Conservation (phyloP, 35 echinoderm and acorn worm genomes). For the Ptychodera flava region DNA sequence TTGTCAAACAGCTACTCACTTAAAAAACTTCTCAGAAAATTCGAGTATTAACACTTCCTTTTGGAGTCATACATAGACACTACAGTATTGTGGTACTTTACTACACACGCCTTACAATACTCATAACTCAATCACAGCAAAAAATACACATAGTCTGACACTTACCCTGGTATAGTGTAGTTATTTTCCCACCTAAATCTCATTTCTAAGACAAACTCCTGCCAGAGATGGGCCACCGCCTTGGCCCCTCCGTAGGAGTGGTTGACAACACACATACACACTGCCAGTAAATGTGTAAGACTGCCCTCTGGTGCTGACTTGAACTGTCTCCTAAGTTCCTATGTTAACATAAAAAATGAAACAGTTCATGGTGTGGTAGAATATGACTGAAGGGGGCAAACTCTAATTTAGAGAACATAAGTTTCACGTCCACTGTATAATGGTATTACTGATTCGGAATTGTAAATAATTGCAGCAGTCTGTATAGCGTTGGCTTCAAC, state of each 20-base stretch:
- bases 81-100: no score
- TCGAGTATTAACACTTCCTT: no score
- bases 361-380: no score
- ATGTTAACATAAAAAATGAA: slow-evolving; percentile 1
- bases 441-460: background rate
- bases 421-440: no score
- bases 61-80: no score
- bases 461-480: background rate
- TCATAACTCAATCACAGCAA: no score
- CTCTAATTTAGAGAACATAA: no score
- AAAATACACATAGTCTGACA: no score
- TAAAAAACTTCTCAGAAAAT: no score
- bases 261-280: slow-evolving; percentile 86
- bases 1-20: no score
- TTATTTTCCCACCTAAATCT: slow-evolving; percentile 86
- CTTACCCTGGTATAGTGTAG: slow-evolving; percentile 58
- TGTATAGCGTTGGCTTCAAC: background rate
- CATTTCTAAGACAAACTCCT: slow-evolving; percentile 97
- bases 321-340: slow-evolving; percentile 85
- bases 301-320: slow-evolving; percentile 70
- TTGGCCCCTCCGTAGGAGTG: slow-evolving; percentile 80
- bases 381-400: no score
- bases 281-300: slow-evolving; percentile 63
- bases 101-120: no score
- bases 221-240: slow-evolving; percentile 90